Conservation (phyloP, 1,140 invertebrate genomes). For the Neodiprion lecontei region DNA sequence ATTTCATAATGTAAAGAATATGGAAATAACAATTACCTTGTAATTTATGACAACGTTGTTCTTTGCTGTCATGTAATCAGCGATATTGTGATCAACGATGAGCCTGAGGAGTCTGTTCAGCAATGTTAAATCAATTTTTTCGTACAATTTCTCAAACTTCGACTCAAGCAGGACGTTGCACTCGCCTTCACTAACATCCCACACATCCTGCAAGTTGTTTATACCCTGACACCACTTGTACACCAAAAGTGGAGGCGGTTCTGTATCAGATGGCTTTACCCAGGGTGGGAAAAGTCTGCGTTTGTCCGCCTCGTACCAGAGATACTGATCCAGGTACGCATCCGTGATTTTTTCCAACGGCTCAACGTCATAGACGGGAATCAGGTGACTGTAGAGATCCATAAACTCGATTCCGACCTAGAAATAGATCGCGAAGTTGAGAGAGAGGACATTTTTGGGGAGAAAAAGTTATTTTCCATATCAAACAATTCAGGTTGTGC, state of each 20-base stretch:
- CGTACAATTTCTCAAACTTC: constrained; percentile 97
- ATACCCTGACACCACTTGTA: constrained; percentile 99
- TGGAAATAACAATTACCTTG: constrained; percentile 67
- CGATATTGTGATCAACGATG: constrained; percentile 99
- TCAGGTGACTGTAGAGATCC: constrained; percentile 98
- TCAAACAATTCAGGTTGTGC: constrained; percentile 10
- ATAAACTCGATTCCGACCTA: constrained; percentile 99
- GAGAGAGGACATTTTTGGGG: constrained; percentile 8
- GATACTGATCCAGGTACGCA: constrained; percentile 99
- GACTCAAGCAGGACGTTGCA: constrained; percentile 99
- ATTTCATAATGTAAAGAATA: not conserved
- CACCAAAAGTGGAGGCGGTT: constrained; percentile 95
- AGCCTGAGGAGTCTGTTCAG: constrained; percentile 94
- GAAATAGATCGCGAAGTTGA: constrained; percentile 28
- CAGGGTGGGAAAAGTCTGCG: constrained; percentile 95
- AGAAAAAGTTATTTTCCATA: not conserved
- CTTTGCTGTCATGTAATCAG: constrained; percentile 99
- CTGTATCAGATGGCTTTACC: constrained; percentile 98
- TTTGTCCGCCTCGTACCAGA: constrained; percentile 99
- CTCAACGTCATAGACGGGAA: constrained; percentile 99
- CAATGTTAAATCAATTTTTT: constrained; percentile 98
- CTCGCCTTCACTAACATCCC: constrained; percentile 98
- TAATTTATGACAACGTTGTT: constrained; percentile 99
- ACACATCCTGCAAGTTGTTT: constrained; percentile 97
- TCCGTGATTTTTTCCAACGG: constrained; percentile 99